phyloP scores from a whole-genome alignment of 2,113 vertebrate species.

The Heterochromis multidens region DNA sequence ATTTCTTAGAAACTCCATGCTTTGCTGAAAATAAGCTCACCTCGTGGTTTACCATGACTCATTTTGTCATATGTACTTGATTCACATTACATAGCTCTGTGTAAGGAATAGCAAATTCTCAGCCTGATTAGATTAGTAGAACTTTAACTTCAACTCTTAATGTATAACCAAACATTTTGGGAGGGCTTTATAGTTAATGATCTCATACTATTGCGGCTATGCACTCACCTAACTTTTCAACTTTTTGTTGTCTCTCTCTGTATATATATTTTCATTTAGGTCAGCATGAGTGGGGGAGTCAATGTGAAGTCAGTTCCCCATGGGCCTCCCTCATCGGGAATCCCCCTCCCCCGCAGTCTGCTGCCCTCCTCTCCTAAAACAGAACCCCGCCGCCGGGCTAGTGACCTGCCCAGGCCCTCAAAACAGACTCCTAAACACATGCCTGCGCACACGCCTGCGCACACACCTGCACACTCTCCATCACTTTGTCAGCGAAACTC shows the following conservation, averaged over 20 bases:
- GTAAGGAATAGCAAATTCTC: background rate
- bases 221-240: background rate
- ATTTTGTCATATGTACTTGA: conserved; percentile 26
- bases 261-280: conserved; percentile 19
- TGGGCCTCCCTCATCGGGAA: conserved; percentile 62
- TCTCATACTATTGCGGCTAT: background rate
- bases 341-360: conserved; percentile 66
- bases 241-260: background rate
- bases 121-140: background rate
- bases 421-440: conserved; percentile 48
- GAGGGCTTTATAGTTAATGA: background rate
- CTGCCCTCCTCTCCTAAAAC: conserved; percentile 67
- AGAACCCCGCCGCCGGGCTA: conserved; percentile 32
- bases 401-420: conserved; percentile 42
- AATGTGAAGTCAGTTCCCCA: conserved; percentile 65
- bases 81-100: conserved; percentile 6
- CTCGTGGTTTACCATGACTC: conserved; percentile 51
- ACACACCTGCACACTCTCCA: conserved; percentile 52
- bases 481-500: conserved; percentile 34
- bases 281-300: conserved; percentile 72
- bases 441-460: conserved; percentile 35
- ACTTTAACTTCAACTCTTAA: background rate
- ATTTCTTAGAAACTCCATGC: conserved; percentile 28
- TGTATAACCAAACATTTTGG: background rate
- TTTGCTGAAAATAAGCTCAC: conserved; percentile 45